Evolutionary conservation across 1,140 invertebrate genomes (phyloP).

Genomic region (Heterodera carotae): DNA sequence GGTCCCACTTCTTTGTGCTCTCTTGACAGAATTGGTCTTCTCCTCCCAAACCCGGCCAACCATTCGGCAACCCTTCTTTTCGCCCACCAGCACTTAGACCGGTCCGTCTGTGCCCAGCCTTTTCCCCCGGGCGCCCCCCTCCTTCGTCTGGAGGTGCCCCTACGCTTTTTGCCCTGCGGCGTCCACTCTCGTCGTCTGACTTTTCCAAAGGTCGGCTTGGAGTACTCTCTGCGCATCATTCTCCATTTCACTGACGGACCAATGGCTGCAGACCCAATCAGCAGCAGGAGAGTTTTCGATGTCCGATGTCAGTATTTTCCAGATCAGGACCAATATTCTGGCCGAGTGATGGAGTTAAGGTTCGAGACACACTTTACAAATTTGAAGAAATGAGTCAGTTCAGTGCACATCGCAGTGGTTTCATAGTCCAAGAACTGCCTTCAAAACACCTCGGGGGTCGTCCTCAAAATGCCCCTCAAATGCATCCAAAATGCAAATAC

Average conservation of each 20-base stretch:
- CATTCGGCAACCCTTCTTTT: constrained; percentile 7
- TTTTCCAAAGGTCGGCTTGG: constrained; percentile 16
- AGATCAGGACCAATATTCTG: constrained; percentile 3
- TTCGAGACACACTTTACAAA: background rate
- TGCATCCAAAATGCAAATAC: constrained; percentile 27
- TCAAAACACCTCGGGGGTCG: background rate
- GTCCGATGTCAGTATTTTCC: constrained; percentile 24
- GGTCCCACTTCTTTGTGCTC: constrained; percentile 11
- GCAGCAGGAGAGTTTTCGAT: constrained; percentile 3
- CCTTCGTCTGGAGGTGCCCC: constrained; percentile 23
- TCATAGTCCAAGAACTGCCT: background rate
- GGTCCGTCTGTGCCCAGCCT: constrained; percentile 13
- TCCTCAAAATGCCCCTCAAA: background rate
- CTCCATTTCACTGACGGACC: background rate
- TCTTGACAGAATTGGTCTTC: constrained; percentile 17
- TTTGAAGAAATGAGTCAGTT: background rate
- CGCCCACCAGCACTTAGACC: constrained; percentile 13
- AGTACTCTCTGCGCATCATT: constrained; percentile 18
- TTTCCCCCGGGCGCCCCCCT: constrained; percentile 20
- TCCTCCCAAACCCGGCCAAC: constrained; percentile 8
- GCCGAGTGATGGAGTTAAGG: constrained; percentile 18
- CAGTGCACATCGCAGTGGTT: constrained; percentile 10
- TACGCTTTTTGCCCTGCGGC: constrained; percentile 25
- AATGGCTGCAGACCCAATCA: background rate
- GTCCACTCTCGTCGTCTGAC: constrained; percentile 19